These are phyloP conservation scores for Thymelicus sylvestris DNA, from an alignment of 2,888 invertebrate species.

Conservation along the genomic window DNA sequence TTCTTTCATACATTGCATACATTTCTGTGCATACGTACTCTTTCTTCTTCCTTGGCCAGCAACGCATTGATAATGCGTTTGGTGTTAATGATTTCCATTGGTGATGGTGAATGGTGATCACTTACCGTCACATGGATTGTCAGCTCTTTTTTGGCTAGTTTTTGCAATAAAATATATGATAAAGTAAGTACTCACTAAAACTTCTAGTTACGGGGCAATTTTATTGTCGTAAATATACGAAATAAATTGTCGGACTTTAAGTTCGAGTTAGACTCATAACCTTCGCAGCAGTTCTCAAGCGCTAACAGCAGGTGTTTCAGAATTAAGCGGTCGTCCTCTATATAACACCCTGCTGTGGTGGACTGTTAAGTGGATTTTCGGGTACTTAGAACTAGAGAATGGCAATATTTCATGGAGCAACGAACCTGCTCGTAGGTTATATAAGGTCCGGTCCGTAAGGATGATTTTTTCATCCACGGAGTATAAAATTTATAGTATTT, in stretches of 20 bases:
- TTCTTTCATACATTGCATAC: too few species aligned
- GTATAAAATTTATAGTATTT: too few species aligned
- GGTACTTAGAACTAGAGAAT: constrained; percentile 37
- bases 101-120: too few species aligned
- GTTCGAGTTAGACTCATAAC: background rate
- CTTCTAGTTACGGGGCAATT: background rate
- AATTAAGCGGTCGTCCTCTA: constrained; percentile 9
- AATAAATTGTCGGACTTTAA: constrained; percentile 3
- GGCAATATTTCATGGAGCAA: background rate
- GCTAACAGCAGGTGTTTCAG: constrained; percentile 3
- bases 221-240: background rate
- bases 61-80: too few species aligned
- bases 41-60: too few species aligned
- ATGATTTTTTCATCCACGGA: too few species aligned
- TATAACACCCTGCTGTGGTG: constrained; percentile 28
- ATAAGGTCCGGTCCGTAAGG: too few species aligned
- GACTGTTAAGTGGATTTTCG: constrained; percentile 48
- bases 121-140: too few species aligned
- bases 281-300: background rate
- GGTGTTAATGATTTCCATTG: too few species aligned
- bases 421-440: background rate
- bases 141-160: too few species aligned
- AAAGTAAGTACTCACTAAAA: background rate
- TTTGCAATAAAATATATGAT: background rate
- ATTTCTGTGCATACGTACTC: too few species aligned